Conservation (phyloP, 2,888 invertebrate genomes). For the Mylabris sibirica region DNA sequence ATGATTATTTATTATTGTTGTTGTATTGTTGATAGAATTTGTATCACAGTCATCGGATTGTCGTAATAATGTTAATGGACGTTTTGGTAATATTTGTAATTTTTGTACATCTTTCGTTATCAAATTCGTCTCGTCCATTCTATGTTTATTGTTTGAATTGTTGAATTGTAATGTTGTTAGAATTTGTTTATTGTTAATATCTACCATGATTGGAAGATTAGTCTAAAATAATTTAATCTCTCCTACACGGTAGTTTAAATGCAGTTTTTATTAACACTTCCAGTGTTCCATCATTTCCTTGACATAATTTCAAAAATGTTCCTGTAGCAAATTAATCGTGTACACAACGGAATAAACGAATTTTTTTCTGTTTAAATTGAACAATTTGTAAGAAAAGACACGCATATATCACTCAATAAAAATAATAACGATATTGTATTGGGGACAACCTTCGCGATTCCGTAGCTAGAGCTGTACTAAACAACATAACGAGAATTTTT, state of each 20-base stretch:
- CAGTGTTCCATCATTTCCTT: slow-evolving; percentile 10
- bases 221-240: slow-evolving; percentile 26
- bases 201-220: slow-evolving; percentile 29
- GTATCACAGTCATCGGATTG: slow-evolving; percentile 38
- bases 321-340: background rate
- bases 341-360: background rate
- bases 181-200: slow-evolving; percentile 21
- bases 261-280: slow-evolving; percentile 20
- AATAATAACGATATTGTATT: slow-evolving; percentile 4
- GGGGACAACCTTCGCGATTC: slow-evolving; percentile 19
- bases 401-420: slow-evolving; percentile 16
- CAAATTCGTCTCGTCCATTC: slow-evolving; percentile 36
- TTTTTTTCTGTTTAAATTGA: background rate
- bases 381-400: slow-evolving; percentile 18
- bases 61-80: slow-evolving; percentile 25
- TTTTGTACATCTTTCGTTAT: slow-evolving; percentile 27
- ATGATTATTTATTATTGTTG: slow-evolving; percentile 17
- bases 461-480: slow-evolving; percentile 39
- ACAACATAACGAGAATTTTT: slow-evolving; percentile 28
- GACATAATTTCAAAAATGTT: slow-evolving; percentile 15
- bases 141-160: slow-evolving; percentile 21
- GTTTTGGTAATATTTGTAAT: slow-evolving; percentile 32
- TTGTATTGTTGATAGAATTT: slow-evolving; percentile 34
- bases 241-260: slow-evolving; percentile 25
- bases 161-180: slow-evolving; percentile 32